phyloP scores from a whole-genome alignment of 2,888 invertebrate species.

The Rapana venosa region DNA sequence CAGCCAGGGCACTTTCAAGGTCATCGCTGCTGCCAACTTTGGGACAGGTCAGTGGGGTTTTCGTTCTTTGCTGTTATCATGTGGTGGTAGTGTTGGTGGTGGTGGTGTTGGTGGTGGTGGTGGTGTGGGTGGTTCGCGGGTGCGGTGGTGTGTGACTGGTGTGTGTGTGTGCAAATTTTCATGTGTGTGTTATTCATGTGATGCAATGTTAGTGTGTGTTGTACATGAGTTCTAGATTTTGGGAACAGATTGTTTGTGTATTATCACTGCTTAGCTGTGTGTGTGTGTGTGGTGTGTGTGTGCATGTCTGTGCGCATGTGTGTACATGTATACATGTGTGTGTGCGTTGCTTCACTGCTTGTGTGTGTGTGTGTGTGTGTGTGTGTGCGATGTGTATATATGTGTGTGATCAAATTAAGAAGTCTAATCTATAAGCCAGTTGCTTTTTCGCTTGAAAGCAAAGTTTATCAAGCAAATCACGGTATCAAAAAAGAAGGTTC shows the following conservation, averaged over 20 bases:
- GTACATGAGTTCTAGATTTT: no score
- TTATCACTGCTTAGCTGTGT: no score
- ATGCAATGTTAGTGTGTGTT: no score
- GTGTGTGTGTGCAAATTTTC: neutral
- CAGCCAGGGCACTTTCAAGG: slow-evolving; percentile 48
- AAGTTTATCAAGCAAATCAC: no score
- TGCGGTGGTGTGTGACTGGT: neutral
- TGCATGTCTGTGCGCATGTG: neutral
- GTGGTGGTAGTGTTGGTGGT: neutral
- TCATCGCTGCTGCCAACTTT: slow-evolving; percentile 49
- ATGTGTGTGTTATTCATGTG: no score
- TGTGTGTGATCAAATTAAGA: neutral
- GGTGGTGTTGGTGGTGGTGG: neutral
- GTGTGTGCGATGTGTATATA: neutral
- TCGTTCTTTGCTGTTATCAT: neutral
- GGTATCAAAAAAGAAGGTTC: no score
- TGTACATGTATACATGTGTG: neutral
- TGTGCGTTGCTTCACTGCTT: neutral
- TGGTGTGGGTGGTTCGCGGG: neutral
- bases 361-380: slow-evolving; percentile 6
- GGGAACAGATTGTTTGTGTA: no score
- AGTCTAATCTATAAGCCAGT: no score
- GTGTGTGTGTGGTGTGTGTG: no score
- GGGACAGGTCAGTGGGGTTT: slow-evolving; percentile 50
- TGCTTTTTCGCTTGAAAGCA: no score